Conservation (phyloP, 2,888 invertebrate species). For the Acanthoscelides obtectus region DNA sequence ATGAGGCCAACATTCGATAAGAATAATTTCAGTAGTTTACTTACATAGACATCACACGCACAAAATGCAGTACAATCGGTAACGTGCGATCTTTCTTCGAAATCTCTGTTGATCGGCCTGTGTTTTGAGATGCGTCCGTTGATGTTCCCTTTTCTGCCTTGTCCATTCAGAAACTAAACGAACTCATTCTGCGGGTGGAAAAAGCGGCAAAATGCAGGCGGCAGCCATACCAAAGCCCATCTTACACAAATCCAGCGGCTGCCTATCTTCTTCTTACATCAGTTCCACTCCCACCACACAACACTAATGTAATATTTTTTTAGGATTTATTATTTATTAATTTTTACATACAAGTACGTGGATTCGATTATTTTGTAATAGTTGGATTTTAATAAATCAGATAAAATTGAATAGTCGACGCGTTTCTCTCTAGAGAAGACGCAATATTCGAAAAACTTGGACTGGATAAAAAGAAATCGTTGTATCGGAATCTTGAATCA, state of each 20-base stretch:
- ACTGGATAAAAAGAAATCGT: slow-evolving; percentile 5
- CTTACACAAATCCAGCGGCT: slow-evolving; percentile 28
- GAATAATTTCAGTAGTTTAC: too few species aligned
- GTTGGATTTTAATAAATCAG: slow-evolving; percentile 17
- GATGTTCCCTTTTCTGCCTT: slow-evolving; percentile 41
- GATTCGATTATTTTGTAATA: slow-evolving; percentile 42
- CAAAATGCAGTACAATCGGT: not conserved
- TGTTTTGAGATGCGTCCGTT: slow-evolving; percentile 22
- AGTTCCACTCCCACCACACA: slow-evolving; percentile 38
- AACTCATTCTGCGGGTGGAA: slow-evolving; percentile 12
- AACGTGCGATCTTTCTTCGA: not conserved
- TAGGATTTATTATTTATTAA: slow-evolving; percentile 39
- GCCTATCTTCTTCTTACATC: slow-evolving; percentile 27
- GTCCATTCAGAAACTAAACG: slow-evolving; percentile 37
- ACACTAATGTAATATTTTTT: slow-evolving; percentile 36
- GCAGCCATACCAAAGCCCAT: slow-evolving; percentile 31
- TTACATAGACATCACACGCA: too few species aligned
- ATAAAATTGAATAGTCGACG: not conserved
- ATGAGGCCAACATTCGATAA: not conserved
- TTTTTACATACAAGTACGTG: slow-evolving; percentile 34
- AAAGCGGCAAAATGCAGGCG: slow-evolving; percentile 30
- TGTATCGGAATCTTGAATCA: too few species aligned
- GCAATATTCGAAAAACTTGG: slow-evolving; percentile 28
- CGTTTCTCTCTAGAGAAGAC: slow-evolving; percentile 2
- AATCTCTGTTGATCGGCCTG: slow-evolving; percentile 5